Conservation (phyloP, 2,113 vertebrate genomes). For the Balaenoptera acutorostrata region DNA sequence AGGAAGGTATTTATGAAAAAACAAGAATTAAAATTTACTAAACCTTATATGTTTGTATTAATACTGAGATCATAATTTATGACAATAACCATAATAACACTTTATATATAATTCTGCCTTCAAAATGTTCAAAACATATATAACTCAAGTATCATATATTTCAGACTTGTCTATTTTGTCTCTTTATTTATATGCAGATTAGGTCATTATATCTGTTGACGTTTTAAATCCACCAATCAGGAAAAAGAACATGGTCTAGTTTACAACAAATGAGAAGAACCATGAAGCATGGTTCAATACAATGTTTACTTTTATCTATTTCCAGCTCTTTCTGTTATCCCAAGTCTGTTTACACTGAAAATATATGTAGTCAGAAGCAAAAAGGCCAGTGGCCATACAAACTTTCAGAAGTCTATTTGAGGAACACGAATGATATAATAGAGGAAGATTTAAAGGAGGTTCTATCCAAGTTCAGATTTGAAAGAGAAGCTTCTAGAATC, state of each 20-base stretch:
- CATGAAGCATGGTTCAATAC: background rate
- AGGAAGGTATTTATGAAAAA: background rate
- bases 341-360: background rate
- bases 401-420: background rate
- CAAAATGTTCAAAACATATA: background rate
- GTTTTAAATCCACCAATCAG: background rate
- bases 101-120: background rate
- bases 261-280: background rate
- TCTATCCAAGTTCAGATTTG: background rate
- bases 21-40: background rate
- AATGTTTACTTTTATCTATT: background rate
- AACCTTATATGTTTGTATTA: background rate
- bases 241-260: background rate
- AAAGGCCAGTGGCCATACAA: background rate
- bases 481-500: background rate
- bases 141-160: background rate
- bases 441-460: background rate
- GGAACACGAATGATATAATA: background rate
- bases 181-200: background rate
- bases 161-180: background rate
- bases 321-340: background rate
- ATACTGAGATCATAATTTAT: background rate
- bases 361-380: background rate
- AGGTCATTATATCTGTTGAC: background rate
- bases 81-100: background rate